phyloP scores from a whole-genome alignment of 2,888 invertebrate species.

The Eurois occulta region DNA sequence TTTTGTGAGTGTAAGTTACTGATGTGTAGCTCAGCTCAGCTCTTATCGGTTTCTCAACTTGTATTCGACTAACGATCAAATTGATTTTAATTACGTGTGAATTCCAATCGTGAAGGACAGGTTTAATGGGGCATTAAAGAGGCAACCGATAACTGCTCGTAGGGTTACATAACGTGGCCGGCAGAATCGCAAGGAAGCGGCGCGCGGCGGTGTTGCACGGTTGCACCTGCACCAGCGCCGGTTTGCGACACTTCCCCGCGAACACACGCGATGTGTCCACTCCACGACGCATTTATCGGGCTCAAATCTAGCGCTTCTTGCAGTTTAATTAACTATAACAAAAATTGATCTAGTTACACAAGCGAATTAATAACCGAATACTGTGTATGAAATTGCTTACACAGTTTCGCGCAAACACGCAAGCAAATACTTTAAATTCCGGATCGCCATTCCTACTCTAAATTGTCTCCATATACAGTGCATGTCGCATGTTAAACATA shows the following conservation, averaged over 20 bases:
- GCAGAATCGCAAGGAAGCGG: slow-evolving; percentile 37
- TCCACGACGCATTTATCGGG: slow-evolving; percentile 47
- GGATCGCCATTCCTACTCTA: neutral
- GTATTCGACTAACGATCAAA: slow-evolving; percentile 7
- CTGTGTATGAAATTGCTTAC: slow-evolving; percentile 24
- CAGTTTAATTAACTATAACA: slow-evolving; percentile 49
- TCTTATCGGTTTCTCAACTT: slow-evolving; percentile 11
- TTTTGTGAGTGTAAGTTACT: neutral
- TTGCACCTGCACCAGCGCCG: neutral
- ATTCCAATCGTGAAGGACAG: slow-evolving; percentile 8
- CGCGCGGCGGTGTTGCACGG: slow-evolving; percentile 17
- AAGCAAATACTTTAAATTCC: slow-evolving; percentile 22
- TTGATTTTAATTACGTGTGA: neutral
- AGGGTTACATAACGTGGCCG: slow-evolving; percentile 33
- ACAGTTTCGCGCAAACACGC: slow-evolving; percentile 26
- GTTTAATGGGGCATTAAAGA: slow-evolving; percentile 17
- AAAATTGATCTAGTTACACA: slow-evolving; percentile 43
- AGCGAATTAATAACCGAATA: slow-evolving; percentile 29
- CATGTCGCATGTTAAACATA: neutral
- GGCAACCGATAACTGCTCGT: slow-evolving; percentile 22
- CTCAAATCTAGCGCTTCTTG: slow-evolving; percentile 48
- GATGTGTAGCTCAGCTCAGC: neutral
- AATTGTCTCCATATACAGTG: neutral
- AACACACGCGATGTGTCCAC: slow-evolving; percentile 44
- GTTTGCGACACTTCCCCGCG: slow-evolving; percentile 55